These are phyloP conservation scores for Hylaeus anthracinus DNA, from an alignment of 1,140 invertebrate species.

Conservation along the genomic window DNA sequence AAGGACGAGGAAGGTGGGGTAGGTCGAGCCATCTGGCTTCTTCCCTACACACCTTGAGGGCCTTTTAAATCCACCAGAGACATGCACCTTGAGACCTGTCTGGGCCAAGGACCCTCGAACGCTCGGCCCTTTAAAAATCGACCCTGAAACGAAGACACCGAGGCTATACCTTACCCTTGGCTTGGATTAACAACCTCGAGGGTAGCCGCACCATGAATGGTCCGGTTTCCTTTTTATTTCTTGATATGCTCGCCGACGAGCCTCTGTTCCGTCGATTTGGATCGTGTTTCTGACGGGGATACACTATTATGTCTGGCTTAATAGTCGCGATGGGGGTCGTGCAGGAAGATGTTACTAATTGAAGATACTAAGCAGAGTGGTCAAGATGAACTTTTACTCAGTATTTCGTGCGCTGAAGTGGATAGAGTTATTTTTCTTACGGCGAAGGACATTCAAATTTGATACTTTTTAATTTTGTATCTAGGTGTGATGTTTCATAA, in stretches of 20 bases:
- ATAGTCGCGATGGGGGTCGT: neutral
- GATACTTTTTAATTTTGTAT: too few species aligned
- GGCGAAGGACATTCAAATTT: too few species aligned
- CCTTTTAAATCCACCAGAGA: slow-evolving; percentile 74
- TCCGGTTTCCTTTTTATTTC: slow-evolving; percentile 38
- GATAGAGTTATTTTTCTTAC: too few species aligned
- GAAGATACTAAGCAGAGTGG: too few species aligned
- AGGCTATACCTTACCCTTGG: slow-evolving; percentile 26
- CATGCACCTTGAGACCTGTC: slow-evolving; percentile 75
- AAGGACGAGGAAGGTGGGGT: slow-evolving; percentile 53
- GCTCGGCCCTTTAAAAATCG: slow-evolving; percentile 68
- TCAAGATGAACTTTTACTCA: too few species aligned
- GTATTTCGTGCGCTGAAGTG: too few species aligned
- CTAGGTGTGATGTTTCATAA: too few species aligned
- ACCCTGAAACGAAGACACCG: slow-evolving; percentile 60
- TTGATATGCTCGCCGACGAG: slow-evolving; percentile 12
- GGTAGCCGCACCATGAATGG: slow-evolving; percentile 52
- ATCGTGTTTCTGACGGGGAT: slow-evolving; percentile 23
- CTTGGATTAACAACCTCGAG: slow-evolving; percentile 57
- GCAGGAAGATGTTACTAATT: too few species aligned
- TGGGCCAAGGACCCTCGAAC: slow-evolving; percentile 69
- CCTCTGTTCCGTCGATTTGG: slow-evolving; percentile 23
- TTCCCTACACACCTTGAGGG: slow-evolving; percentile 51
- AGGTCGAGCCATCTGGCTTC: slow-evolving; percentile 67
- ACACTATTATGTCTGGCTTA: slow-evolving; percentile 31